Conservation (phyloP, 2,113 vertebrate species). For the Apeltes quadracus region DNA sequence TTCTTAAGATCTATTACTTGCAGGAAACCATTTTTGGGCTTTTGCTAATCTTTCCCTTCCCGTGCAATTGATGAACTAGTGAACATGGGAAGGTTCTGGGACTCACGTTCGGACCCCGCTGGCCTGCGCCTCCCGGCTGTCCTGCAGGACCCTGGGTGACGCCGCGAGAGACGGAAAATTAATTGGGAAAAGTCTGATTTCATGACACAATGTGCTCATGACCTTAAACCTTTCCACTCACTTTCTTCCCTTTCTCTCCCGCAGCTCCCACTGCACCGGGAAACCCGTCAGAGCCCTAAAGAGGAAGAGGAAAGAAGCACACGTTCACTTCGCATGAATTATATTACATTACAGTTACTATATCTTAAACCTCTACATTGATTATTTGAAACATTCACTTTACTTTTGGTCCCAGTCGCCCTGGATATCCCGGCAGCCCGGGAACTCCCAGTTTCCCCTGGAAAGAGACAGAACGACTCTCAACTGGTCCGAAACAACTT, state of each 20-base stretch:
- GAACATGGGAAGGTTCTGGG: neutral
- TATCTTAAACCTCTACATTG: neutral
- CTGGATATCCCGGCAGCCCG: constrained; percentile 92
- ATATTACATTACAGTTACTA: too few relatives aligned
- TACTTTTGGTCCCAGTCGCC: constrained; percentile 93
- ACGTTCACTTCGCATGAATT: neutral
- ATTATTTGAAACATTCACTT: constrained; percentile 1
- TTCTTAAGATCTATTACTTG: neutral
- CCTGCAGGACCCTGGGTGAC: constrained; percentile 88
- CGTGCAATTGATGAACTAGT: neutral
- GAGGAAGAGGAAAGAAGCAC: constrained; percentile 46
- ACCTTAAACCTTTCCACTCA: constrained; percentile 65
- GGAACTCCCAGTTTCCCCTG: constrained; percentile 97
- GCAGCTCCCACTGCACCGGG: constrained; percentile 85
- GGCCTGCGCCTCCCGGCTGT: constrained; percentile 88
- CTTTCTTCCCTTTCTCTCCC: constrained; percentile 95
- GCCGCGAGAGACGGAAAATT: constrained; percentile 7
- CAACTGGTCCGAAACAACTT: neutral
- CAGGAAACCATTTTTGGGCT: neutral
- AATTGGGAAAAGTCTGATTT: neutral
- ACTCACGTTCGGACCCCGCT: constrained; percentile 92
- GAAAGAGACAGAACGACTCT: constrained; percentile 1
- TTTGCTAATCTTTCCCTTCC: neutral
- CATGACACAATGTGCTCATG: neutral
- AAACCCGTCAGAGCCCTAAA: constrained; percentile 90